phyloP scores from a whole-genome alignment of 2,888 invertebrate species.

The Asteroscopus sphinx region DNA sequence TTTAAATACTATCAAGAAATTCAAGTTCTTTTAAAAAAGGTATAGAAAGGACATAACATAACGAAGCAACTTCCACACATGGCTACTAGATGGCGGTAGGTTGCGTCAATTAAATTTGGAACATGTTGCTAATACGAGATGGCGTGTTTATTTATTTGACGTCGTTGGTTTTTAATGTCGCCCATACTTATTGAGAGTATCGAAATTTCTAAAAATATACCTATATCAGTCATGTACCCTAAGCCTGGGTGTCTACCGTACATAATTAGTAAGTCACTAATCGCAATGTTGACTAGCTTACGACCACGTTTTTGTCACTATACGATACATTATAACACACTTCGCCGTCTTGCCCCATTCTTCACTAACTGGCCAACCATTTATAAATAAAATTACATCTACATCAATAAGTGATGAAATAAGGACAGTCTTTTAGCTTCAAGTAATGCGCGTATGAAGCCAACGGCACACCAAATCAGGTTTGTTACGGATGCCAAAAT shows the following conservation, averaged over 20 bases:
- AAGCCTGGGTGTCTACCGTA: conserved; percentile 8
- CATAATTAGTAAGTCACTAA: conserved; percentile 19
- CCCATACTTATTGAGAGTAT: too few relatives aligned
- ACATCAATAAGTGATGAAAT: neutral
- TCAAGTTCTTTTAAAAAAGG: too few relatives aligned
- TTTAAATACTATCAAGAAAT: too few relatives aligned
- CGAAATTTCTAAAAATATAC: conserved; percentile 33
- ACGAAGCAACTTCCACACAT: too few relatives aligned
- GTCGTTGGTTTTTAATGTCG: too few relatives aligned
- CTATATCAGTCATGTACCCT: conserved; percentile 31
- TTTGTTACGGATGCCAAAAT: too few relatives aligned
- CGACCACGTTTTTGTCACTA: conserved; percentile 7
- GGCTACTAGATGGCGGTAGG: too few relatives aligned
- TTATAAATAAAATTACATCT: neutral
- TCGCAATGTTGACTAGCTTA: conserved; percentile 42
- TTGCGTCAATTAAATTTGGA: too few relatives aligned
- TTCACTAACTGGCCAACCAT: neutral
- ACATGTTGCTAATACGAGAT: too few relatives aligned
- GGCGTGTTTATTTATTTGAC: too few relatives aligned
- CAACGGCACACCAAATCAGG: too few relatives aligned
- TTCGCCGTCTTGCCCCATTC: neutral
- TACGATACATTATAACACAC: conserved; percentile 7
- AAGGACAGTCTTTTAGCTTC: neutral
- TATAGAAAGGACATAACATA: too few relatives aligned
- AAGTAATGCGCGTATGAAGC: neutral